These are phyloP conservation scores for Anser brachyrhynchus DNA, from an alignment of 2,113 vertebrate species.

Conservation along the genomic window DNA sequence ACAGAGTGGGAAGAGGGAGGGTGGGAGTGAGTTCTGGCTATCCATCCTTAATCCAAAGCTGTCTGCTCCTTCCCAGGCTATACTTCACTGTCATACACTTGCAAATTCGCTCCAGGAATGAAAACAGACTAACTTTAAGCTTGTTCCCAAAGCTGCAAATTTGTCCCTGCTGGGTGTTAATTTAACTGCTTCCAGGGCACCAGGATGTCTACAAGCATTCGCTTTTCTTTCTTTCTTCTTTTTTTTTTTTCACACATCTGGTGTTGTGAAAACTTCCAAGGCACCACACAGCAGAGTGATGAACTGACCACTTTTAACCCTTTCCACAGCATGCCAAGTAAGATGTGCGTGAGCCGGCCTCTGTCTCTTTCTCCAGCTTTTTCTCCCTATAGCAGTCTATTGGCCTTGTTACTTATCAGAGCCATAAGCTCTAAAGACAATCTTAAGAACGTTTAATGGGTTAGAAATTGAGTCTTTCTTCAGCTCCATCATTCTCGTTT, in stretches of 20 bases:
- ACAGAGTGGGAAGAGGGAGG: conserved; percentile 21
- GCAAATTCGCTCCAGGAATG: conserved; percentile 45
- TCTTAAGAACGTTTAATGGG: not conserved
- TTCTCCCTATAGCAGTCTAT: not conserved
- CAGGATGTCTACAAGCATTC: conserved; percentile 50
- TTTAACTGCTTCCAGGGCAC: conserved; percentile 70
- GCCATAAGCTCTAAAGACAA: not conserved
- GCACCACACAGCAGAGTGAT: conserved; percentile 21
- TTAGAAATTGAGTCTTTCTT: not conserved
- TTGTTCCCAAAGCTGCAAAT: conserved; percentile 58
- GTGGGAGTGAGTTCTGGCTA: conserved; percentile 35
- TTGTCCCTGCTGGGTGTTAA: conserved; percentile 68
- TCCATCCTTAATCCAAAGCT: conserved; percentile 49
- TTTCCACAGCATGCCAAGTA: not conserved
- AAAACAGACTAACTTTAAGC: conserved; percentile 52
- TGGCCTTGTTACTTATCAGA: rapidly evolving
- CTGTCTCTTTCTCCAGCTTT: not conserved
- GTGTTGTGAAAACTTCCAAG: conserved; percentile 55
- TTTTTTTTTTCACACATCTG: conserved; percentile 45
- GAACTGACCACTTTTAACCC: conserved; percentile 58
- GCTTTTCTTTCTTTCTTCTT: conserved; percentile 31
- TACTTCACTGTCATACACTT: conserved; percentile 59
- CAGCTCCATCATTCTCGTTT: not conserved
- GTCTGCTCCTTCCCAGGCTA: conserved; percentile 37
- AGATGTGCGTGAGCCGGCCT: not conserved